Percentiles rank a stretch among this genome's conserved stretches.
phyloP scores from a whole-genome alignment of 2,113 vertebrate genomes.

The Trachemys scripta region DNA sequence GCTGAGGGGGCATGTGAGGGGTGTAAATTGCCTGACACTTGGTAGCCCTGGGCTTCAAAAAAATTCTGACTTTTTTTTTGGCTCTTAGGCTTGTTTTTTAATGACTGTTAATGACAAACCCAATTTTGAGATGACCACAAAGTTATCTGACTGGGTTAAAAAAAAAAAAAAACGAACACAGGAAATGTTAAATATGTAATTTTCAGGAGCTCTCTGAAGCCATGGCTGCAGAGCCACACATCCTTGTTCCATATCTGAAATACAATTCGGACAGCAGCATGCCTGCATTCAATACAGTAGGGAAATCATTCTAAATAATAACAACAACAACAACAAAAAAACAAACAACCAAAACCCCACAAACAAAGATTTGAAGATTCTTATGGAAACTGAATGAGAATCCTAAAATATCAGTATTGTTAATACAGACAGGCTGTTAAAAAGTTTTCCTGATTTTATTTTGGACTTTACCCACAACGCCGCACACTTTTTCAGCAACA shows the following conservation, averaged over 20 bases:
- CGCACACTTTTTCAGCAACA: neutral
- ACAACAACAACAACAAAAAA: neutral
- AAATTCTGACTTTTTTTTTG: too few relatives aligned
- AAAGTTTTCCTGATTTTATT: neutral
- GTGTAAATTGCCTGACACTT: neutral
- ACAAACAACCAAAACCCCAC: too few relatives aligned
- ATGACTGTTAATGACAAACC: too few relatives aligned
- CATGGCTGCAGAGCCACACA: neutral
- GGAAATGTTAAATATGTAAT: neutral
- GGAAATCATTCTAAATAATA: neutral
- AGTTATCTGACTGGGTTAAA: too few relatives aligned
- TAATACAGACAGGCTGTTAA: neutral
- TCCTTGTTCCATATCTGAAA: neutral
- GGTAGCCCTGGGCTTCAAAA: too few relatives aligned
- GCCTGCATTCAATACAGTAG: neutral
- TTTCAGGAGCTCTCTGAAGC: neutral
- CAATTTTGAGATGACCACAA: too few relatives aligned
- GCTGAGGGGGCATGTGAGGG: neutral
- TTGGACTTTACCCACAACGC: neutral
- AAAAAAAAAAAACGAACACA: too few relatives aligned
- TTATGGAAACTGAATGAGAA: neutral
- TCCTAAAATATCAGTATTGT: neutral
- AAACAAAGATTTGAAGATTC: neutral
- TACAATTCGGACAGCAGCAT: neutral
- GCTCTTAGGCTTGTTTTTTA: neutral